Evolutionary conservation across 2,113 vertebrate genomes (phyloP).

Genomic region (Trichechus manatus): DNA sequence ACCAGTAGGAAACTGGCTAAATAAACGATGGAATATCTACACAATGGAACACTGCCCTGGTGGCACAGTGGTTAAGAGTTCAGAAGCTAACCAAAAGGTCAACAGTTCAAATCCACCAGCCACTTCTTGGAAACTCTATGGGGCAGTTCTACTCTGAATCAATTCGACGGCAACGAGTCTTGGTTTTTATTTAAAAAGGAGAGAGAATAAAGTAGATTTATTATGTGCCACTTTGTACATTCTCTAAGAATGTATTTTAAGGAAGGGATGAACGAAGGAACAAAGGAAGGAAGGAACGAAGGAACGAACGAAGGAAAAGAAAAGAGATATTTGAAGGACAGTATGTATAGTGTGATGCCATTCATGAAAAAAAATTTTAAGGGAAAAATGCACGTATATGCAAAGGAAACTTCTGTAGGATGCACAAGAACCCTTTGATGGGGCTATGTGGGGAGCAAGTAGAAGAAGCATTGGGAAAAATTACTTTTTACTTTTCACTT

Average conservation of each 20-base stretch:
- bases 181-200: slow-evolving; percentile 55
- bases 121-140: too few species aligned
- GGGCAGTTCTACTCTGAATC: too few species aligned
- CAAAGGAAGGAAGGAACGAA: too few species aligned
- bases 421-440: not conserved
- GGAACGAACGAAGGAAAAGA: not conserved
- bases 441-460: not conserved
- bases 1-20: slow-evolving; percentile 27
- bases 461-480: slow-evolving; percentile 8
- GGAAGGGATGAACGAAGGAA: not conserved
- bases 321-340: slow-evolving; percentile 27
- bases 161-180: too few species aligned
- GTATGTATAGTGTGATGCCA: not conserved
- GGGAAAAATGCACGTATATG: not conserved
- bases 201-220: slow-evolving; percentile 39
- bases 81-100: too few species aligned
- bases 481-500: slow-evolving; percentile 48
- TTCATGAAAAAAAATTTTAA: not conserved
- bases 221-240: slow-evolving; percentile 52
- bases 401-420: slow-evolving; percentile 13
- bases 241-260: slow-evolving; percentile 57
- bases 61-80: too few species aligned
- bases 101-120: too few species aligned
- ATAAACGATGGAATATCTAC: slow-evolving; percentile 24
- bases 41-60: slow-evolving; percentile 5